Base-by-base conservation (phyloP, 2,888 invertebrate genomes). In the Andricus curvator region DNA sequence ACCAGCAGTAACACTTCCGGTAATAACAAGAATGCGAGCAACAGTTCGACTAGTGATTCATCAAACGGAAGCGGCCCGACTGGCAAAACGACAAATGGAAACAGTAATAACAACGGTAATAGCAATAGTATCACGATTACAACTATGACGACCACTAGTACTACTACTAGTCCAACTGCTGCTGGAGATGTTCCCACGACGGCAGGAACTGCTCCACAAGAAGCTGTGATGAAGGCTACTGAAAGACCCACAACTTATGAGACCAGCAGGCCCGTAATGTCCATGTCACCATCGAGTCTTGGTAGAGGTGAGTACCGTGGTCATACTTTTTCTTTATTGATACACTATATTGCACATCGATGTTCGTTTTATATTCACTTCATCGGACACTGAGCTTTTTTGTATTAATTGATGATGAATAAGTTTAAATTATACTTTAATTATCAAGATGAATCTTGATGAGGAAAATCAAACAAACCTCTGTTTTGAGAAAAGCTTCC, bases 251-350 rank as follows among this genome's bases (percentile, higher is more conserved):
- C 86, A 2, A 68, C 80, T 67, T 92, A 92, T 81, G 92, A 93
- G 62, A 88, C 84, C 41, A 88, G 84, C 86, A 91, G 92, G 80
- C 93, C 93, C 20, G 91, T 89, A 86, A 91, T 93, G 89, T 94
- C 95, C 85, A 92, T 94, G 93, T 97, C 97, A 88, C 97, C 97
- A 86, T 95, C 96, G 90, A 96, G 96, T 93, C 94, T 95, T 91
- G 94, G 95, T 93, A 95, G 96, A 95, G 97, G 97, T 97, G 94
- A 95, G 95, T 88, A 84, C 81, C 74, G 78, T 60, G 4, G 17
- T 1, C 78, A 20, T 78, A 25, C n/a, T n/a, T 5, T 29, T 74
- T 8, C 20, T 8, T 1, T 1, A 25, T 22, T 22, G 25, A 29
- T 15, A 62, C 15, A 62, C 25, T 2, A 11, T 25, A 25, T 25